Evolutionary conservation across 2,113 vertebrate species (phyloP).

Genomic region (Elanoides forficatus): DNA sequence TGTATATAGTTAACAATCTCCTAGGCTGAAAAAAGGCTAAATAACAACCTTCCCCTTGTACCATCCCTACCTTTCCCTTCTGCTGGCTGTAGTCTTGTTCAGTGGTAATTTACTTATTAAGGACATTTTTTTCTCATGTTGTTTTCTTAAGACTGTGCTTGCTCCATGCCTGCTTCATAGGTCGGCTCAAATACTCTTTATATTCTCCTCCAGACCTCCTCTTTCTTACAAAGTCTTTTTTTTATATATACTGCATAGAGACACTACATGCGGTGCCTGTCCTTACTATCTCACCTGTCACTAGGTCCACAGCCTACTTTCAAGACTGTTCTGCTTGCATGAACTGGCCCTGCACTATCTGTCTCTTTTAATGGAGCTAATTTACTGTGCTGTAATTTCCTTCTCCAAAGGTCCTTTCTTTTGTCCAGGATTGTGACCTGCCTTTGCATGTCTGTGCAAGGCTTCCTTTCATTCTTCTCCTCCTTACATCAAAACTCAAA

Average conservation of each 20-base stretch:
- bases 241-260: neutral
- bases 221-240: neutral
- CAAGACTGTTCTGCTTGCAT: neutral
- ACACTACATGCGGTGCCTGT: neutral
- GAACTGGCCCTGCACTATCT: neutral
- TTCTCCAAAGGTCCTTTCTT: neutral
- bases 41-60: accelerated
- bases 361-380: neutral
- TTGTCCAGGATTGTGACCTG: neutral
- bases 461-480: neutral
- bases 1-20: neutral
- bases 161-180: neutral
- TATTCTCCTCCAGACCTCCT: neutral
- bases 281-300: neutral
- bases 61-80: neutral
- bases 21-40: neutral
- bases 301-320: neutral
- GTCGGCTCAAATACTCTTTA: neutral
- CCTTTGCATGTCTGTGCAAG: neutral
- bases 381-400: neutral
- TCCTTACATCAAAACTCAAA: neutral
- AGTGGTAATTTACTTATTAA: neutral
- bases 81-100: neutral
- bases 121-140: neutral
- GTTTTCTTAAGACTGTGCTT: neutral